A percentile compares a stretch with the other conserved stretches of the same genome.
phyloP scores from a whole-genome alignment of 2,888 invertebrate species.

The Patella pellucida region DNA sequence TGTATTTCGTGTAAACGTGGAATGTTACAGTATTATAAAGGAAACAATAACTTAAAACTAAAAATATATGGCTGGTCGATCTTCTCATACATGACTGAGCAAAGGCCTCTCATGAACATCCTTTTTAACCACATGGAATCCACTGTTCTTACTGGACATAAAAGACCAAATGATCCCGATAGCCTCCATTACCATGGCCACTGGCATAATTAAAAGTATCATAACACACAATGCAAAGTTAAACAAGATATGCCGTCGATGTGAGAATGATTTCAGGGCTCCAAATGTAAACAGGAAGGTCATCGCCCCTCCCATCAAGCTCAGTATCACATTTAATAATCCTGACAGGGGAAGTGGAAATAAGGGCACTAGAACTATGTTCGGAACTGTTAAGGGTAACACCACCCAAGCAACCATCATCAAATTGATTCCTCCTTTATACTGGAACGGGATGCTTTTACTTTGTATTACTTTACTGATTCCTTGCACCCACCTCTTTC shows the following conservation, averaged over 20 bases:
- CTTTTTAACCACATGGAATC: conserved; percentile 57
- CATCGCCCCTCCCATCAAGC: conserved; percentile 49
- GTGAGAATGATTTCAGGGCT: conserved; percentile 52
- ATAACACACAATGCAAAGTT: conserved; percentile 44
- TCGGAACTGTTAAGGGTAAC: conserved; percentile 52
- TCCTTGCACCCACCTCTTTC: conserved; percentile 56
- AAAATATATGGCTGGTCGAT: neutral
- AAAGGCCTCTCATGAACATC: conserved; percentile 24
- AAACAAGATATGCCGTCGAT: conserved; percentile 39
- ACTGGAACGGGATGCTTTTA: conserved; percentile 40
- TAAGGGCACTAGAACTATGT: conserved; percentile 44
- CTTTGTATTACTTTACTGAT: conserved; percentile 48
- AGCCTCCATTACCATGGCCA: conserved; percentile 49
- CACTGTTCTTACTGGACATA: conserved; percentile 36
- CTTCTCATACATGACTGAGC: neutral
- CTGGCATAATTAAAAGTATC: neutral
- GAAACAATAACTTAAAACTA: neutral
- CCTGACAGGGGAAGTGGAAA: conserved; percentile 50
- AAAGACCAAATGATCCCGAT: conserved; percentile 47
- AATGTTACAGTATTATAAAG: neutral
- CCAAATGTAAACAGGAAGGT: conserved; percentile 55
- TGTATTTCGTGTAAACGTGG: neutral
- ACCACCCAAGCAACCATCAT: conserved; percentile 47
- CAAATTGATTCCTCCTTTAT: conserved; percentile 48
- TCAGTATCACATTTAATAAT: conserved; percentile 40